Evolutionary conservation across 2,888 invertebrate genomes (phyloP).

Genomic region (Eueremaeus valkanovi): DNA sequence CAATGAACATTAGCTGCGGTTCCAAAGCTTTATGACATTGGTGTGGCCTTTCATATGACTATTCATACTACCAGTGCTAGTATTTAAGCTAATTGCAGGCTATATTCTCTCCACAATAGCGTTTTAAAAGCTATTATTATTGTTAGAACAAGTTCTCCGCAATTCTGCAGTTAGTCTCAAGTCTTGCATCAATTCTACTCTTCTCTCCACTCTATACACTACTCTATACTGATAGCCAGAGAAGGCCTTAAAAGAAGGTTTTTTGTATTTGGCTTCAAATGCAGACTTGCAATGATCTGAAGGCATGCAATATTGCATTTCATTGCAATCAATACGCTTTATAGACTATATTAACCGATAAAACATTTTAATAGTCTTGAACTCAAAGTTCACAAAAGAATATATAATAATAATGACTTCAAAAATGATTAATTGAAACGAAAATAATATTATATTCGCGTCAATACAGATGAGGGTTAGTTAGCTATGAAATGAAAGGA

Average conservation of each 20-base stretch:
- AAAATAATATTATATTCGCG: background rate
- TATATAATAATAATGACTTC: constrained; percentile 21
- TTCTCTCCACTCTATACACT: background rate
- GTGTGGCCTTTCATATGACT: constrained; percentile 26
- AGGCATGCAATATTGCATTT: constrained; percentile 28
- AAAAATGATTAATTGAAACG: constrained; percentile 19
- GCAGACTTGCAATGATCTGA: background rate
- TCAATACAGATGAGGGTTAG: background rate
- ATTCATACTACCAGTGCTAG: background rate
- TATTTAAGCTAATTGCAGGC: constrained; percentile 24
- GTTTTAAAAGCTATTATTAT: constrained; percentile 30
- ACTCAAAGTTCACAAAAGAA: background rate
- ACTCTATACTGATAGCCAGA: background rate
- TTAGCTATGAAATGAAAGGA: too few relatives aligned
- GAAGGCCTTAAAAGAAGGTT: too few relatives aligned
- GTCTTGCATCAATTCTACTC: background rate
- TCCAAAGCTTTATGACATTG: constrained; percentile 13
- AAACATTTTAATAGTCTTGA: background rate
- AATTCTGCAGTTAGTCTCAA: background rate
- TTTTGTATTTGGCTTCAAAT: background rate
- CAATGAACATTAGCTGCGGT: constrained; percentile 2
- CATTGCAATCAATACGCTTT: background rate
- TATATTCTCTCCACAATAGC: background rate
- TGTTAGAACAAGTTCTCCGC: background rate
- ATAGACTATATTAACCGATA: background rate